Percentiles rank a stretch among this genome's conserved stretches.
Evolutionary conservation across 2,113 vertebrate genomes (phyloP).

Genomic region (Herpetotheres cachinnans): DNA sequence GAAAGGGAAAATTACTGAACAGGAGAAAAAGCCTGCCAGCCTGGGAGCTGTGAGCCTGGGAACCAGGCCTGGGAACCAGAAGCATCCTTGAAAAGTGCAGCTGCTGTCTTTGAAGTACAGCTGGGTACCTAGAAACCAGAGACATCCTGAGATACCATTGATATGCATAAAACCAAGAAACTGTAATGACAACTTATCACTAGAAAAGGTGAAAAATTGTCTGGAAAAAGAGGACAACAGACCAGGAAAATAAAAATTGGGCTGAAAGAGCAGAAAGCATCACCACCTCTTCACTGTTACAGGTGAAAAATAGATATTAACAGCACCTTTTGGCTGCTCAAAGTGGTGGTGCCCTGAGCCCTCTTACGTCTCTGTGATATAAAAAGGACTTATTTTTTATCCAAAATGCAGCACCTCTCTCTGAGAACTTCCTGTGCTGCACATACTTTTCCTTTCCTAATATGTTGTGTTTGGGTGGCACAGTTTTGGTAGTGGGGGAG

Average conservation of each 20-base stretch:
- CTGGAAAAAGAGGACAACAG: not conserved
- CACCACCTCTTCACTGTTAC: not conserved
- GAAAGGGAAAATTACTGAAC: not conserved
- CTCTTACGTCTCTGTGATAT: not conserved
- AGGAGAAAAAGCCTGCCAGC: not conserved
- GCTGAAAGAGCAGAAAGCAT: not conserved
- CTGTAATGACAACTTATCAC: not conserved
- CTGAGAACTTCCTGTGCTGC: not conserved
- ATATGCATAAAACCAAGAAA: not conserved
- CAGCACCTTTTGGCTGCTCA: not conserved
- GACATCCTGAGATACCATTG: not conserved
- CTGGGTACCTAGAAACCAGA: not conserved
- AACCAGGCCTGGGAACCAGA: not conserved
- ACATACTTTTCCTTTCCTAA: not conserved
- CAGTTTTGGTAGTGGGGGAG: not conserved
- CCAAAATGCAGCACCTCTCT: not conserved
- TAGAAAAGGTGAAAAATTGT: not conserved
- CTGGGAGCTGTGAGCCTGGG: not conserved
- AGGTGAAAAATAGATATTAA: not conserved
- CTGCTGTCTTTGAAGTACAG: not conserved
- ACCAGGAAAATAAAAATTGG: not conserved
- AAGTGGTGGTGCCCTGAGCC: not conserved
- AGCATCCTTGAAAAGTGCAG: not conserved
- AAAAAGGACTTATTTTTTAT: not conserved
- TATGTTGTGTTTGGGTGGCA: fast-evolving